phyloP scores from a whole-genome alignment of 1,140 invertebrate species.

The Goniozus legneri region DNA sequence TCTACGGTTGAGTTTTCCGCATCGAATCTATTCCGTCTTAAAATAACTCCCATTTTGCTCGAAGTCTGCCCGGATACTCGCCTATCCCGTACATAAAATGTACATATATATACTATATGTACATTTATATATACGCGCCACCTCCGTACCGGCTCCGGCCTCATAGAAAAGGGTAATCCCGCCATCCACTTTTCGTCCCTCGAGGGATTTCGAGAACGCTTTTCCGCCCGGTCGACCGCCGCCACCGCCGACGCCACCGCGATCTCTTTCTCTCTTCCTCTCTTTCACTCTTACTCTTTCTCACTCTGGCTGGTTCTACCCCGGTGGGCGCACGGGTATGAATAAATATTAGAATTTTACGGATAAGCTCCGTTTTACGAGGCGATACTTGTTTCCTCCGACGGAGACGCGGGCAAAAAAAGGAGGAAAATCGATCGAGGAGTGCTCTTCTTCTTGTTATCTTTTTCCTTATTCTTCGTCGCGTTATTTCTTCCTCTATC shows the following conservation, averaged over 20 bases:
- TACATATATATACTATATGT: background rate
- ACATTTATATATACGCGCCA: background rate
- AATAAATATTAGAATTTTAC: conserved; percentile 54
- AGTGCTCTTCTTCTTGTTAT: conserved; percentile 1
- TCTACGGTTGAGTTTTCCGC: too few species aligned
- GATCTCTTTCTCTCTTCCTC: too few species aligned
- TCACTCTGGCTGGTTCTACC: too few species aligned
- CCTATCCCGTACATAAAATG: too few species aligned
- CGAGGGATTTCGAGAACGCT: conserved; percentile 43
- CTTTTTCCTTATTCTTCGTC: conserved; percentile 13
- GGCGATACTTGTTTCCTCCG: conserved; percentile 49
- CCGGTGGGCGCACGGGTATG: conserved; percentile 34
- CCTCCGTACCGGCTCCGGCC: conserved; percentile 16
- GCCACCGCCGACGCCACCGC: conserved; percentile 15
- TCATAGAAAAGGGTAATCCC: conserved; percentile 48
- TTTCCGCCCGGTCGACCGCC: conserved; percentile 43
- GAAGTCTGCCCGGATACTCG: too few species aligned
- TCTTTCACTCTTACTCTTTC: too few species aligned
- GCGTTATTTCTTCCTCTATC: conserved; percentile 8
- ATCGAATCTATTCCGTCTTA: too few species aligned
- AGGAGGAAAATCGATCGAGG: conserved; percentile 39
- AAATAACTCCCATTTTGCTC: too few species aligned
- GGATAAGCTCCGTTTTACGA: conserved; percentile 50
- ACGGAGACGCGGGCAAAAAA: conserved; percentile 22
- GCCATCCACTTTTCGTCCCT: conserved; percentile 45